A percentile compares a stretch with the other conserved stretches of the same genome.
These are phyloP conservation scores for Mastigias papua DNA, from an alignment of 30 jellyfish, hydroid and myxozoan species.

Conservation along the genomic window DNA sequence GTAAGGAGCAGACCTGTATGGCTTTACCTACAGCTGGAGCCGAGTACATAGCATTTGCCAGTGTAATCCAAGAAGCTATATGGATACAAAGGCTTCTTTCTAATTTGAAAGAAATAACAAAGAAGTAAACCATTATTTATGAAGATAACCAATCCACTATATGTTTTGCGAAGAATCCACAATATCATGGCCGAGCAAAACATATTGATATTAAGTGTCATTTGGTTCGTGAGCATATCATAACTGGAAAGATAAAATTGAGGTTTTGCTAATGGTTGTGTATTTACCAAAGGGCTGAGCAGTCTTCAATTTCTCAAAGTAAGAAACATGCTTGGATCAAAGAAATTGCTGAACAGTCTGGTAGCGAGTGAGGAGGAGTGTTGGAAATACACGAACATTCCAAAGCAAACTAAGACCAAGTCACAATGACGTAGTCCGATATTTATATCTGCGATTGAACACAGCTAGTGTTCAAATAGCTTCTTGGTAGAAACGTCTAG, in stretches of 20 bases:
- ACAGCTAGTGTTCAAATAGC: too few species aligned
- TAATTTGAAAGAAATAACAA: background rate
- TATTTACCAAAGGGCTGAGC: slow-evolving; percentile 44
- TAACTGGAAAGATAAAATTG: background rate
- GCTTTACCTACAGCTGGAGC: slow-evolving; percentile 76
- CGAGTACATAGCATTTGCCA: slow-evolving; percentile 54
- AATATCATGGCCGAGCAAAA: slow-evolving; percentile 52
- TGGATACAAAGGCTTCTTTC: slow-evolving; percentile 46
- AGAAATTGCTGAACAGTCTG: background rate
- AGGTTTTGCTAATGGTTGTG: slow-evolving; percentile 48
- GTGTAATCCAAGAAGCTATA: slow-evolving; percentile 63
- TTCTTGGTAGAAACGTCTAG: too few species aligned
- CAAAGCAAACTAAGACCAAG: too few species aligned
- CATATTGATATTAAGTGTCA: slow-evolving; percentile 58
- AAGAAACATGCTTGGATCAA: slow-evolving; percentile 27
- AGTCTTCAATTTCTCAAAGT: slow-evolving; percentile 34
- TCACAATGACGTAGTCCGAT: too few species aligned
- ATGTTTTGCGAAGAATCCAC: slow-evolving; percentile 48
- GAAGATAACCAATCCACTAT: slow-evolving; percentile 60
- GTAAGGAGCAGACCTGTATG: slow-evolving; percentile 61
- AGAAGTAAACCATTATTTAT: background rate
- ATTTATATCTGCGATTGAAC: too few species aligned
- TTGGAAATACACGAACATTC: too few species aligned
- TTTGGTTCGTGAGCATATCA: slow-evolving; percentile 47
- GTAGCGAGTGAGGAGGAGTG: slow-evolving; percentile 29